Conservation (phyloP, 2,113 vertebrate species). For the Cyprinodon tularosa region DNA sequence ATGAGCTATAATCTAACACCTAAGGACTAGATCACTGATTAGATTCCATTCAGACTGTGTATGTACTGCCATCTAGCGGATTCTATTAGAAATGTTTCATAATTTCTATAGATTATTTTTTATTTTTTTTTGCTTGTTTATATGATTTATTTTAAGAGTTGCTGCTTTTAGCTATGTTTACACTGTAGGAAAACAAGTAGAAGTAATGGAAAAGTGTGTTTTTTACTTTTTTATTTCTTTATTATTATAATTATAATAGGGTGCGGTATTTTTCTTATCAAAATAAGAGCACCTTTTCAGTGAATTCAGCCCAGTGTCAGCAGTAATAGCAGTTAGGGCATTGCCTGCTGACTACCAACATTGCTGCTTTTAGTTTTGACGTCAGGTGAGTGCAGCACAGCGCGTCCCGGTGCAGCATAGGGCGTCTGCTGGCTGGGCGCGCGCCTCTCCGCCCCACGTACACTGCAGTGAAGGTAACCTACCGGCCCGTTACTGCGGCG, state of each 20-base stretch:
- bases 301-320: not conserved
- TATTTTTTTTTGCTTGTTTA: not conserved
- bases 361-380: slow-evolving; percentile 47
- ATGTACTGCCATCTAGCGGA: slow-evolving; percentile 54
- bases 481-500: slow-evolving; percentile 64
- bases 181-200: not conserved
- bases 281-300: not conserved
- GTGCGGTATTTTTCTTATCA: not conserved
- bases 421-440: slow-evolving; percentile 18
- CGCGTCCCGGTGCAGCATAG: slow-evolving; percentile 28
- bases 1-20: too few relatives aligned
- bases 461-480: slow-evolving; percentile 68
- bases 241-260: not conserved
- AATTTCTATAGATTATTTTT: fast-evolving
- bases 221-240: not conserved
- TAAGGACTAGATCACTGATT: too few relatives aligned
- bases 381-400: slow-evolving; percentile 50
- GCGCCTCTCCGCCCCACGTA: slow-evolving; percentile 55
- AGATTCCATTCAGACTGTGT: too few relatives aligned
- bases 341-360: not conserved
- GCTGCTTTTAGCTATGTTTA: not conserved
- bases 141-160: not conserved
- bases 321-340: not conserved
- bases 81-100: not conserved
- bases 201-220: not conserved